A percentile compares a stretch with the other conserved stretches of the same genome.
Conservation (phyloP, 2,797 vertebrate species). For the Chiroxiphia lanceolata region DNA sequence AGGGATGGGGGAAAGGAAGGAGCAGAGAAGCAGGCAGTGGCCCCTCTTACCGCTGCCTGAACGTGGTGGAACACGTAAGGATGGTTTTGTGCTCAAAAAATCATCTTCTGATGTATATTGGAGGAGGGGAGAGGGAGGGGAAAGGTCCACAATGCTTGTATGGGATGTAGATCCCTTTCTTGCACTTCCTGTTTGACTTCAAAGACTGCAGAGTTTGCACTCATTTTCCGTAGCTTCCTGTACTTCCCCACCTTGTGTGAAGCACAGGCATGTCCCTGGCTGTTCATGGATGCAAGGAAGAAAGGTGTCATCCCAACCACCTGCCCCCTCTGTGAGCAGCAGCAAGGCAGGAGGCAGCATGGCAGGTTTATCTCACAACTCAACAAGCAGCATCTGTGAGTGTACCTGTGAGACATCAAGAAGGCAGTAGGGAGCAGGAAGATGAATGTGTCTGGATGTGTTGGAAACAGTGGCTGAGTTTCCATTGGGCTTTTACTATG, state of each 20-base stretch:
- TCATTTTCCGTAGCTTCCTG: neutral
- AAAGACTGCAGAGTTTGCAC: neutral
- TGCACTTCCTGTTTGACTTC: rapidly evolving
- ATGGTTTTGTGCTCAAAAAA: neutral
- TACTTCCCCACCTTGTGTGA: neutral
- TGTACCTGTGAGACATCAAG: rapidly evolving
- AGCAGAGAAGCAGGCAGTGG: neutral
- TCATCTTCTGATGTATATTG: neutral
- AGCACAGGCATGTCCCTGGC: neutral
- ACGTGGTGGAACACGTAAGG: neutral
- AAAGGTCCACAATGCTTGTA: rapidly evolving
- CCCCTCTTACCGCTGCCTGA: neutral
- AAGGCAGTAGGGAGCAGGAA: neutral
- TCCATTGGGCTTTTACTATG: neutral
- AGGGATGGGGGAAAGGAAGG: neutral
- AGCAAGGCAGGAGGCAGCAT: neutral
- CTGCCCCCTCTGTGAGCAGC: neutral
- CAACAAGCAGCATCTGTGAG: no score
- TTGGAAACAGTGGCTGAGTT: neutral
- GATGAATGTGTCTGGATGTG: neutral
- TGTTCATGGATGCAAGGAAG: neutral
- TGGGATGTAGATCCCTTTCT: neutral
- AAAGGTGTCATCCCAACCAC: neutral
- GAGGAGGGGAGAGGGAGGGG: neutral
- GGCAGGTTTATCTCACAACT: neutral